These are phyloP conservation scores for Diplodus sargus DNA, from an alignment of 2,797 vertebrate species.

Conservation along the genomic window DNA sequence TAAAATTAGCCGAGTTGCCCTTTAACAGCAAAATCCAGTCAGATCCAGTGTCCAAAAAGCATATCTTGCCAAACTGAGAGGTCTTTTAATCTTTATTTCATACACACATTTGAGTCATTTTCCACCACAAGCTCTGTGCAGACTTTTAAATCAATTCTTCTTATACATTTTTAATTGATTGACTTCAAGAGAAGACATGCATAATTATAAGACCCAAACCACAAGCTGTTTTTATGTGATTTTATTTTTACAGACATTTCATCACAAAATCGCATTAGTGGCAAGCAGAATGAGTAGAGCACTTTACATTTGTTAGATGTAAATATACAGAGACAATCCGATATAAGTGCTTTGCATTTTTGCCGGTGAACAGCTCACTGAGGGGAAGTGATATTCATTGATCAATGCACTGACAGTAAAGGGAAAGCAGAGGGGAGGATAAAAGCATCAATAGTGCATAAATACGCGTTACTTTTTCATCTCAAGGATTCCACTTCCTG, in stretches of 20 bases:
- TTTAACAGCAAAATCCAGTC: not conserved
- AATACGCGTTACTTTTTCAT: conserved; percentile 88
- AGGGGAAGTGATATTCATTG: conserved; percentile 58
- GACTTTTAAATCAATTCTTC: not conserved
- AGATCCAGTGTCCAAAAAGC: not conserved
- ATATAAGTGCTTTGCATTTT: conserved; percentile 53
- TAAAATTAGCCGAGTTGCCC: too few species aligned
- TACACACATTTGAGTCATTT: not conserved
- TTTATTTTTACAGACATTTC: conserved; percentile 68
- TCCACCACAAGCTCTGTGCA: not conserved
- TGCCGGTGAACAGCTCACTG: conserved; percentile 35
- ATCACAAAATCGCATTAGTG: conserved; percentile 53
- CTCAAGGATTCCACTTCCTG: conserved; percentile 92
- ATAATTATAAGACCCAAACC: conserved; percentile 41
- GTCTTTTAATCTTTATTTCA: not conserved
- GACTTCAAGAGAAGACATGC: not conserved
- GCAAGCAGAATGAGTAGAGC: conserved; percentile 39
- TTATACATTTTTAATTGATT: conserved; percentile 19
- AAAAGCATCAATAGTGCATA: conserved; percentile 52
- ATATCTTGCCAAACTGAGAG: not conserved
- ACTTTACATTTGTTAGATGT: conserved; percentile 54
- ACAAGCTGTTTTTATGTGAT: conserved; percentile 33
- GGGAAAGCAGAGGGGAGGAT: conserved; percentile 14
- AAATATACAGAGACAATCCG: conserved; percentile 63
- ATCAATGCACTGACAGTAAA: conserved; percentile 43